Conservation (phyloP, 2,113 vertebrate genomes). For the rat (Rattus norvegicus) region GRCr8 NC_086019.1:138284501-138285000, state of each 20-base stretch:
- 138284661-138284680: no score
- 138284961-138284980: neutral
- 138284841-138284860: neutral
- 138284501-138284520: neutral
- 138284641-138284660: neutral
- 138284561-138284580: no score
- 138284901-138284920: neutral
- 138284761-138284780: neutral
- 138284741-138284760: neutral
- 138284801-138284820: neutral
- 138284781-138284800: constrained; percentile 9
- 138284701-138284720: neutral
- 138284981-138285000: neutral
- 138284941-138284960: neutral
- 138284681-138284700: neutral
- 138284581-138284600: neutral
- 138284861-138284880: neutral
- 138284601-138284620: neutral
- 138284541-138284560: neutral
- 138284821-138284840: neutral
- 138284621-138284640: neutral
- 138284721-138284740: neutral
- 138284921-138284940: neutral
- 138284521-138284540: accelerated
- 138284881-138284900: neutral